Conservation (phyloP, 2,797 vertebrate species). For the Poecile montanus region DNA sequence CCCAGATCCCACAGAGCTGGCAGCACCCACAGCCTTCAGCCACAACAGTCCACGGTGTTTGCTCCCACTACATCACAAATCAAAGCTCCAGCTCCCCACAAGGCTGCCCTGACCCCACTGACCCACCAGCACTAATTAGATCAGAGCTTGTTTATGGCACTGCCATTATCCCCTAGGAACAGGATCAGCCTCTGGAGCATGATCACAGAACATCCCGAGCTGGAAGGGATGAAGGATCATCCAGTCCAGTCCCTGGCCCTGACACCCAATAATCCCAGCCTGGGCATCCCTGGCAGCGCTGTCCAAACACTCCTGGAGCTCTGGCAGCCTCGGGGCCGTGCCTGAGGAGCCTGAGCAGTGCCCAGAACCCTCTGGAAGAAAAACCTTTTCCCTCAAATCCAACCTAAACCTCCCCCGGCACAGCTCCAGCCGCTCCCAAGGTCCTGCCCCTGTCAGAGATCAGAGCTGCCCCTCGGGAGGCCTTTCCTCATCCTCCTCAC, state of each 20-base stretch:
- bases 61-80: fast-evolving
- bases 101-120: background rate
- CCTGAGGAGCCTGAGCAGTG: background rate
- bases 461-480: background rate
- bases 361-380: background rate
- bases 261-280: background rate
- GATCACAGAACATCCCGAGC: background rate
- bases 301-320: background rate
- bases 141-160: background rate
- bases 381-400: background rate
- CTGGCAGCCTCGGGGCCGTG: background rate
- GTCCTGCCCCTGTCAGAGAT: background rate
- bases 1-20: background rate
- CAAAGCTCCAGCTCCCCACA: background rate
- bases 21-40: background rate
- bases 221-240: background rate
- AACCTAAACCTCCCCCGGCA: background rate
- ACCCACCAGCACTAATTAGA: background rate
- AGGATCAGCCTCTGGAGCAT: background rate
- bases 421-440: fast-evolving
- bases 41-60: fast-evolving
- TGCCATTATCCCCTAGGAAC: background rate
- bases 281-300: fast-evolving
- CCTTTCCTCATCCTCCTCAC: background rate
- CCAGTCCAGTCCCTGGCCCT: background rate